Evolutionary conservation across 2,797 vertebrate species (phyloP).

Genomic region (Kryptopterus vitreolus): DNA sequence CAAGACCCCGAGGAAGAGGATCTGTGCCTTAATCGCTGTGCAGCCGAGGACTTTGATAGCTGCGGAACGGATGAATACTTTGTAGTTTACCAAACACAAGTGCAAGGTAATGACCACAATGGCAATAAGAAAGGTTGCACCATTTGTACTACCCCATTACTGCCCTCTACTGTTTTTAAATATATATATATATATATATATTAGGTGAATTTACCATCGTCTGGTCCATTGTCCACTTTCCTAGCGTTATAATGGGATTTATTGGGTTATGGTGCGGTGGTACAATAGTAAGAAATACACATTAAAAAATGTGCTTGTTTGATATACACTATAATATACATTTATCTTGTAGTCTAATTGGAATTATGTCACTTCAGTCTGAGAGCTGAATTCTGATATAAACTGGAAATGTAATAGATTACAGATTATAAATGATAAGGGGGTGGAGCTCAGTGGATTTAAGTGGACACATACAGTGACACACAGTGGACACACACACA

Average conservation of each 20-base stretch:
- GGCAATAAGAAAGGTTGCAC: not conserved
- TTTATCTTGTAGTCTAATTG: too few species aligned
- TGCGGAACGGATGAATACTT: constrained; percentile 88
- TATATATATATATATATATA: too few species aligned
- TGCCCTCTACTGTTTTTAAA: not conserved
- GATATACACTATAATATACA: not conserved
- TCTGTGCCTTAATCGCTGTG: constrained; percentile 86
- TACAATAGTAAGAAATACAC: not conserved
- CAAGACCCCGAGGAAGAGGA: constrained; percentile 89
- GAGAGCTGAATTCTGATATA: too few species aligned
- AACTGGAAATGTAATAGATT: too few species aligned
- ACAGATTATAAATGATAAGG: too few species aligned
- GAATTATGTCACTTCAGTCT: too few species aligned
- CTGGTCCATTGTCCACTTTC: not conserved
- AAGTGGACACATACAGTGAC: too few species aligned
- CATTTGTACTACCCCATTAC: not conserved
- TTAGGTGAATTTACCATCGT: too few species aligned
- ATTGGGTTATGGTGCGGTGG: not conserved
- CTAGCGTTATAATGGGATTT: not conserved
- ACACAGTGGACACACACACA: too few species aligned
- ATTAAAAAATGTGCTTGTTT: not conserved
- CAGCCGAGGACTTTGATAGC: constrained; percentile 90
- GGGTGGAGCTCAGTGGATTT: too few species aligned
- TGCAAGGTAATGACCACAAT: constrained; percentile 83
- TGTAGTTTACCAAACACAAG: constrained; percentile 95